Conservation (phyloP, 2,113 vertebrate genomes). For the Toxostoma redivivum region DNA sequence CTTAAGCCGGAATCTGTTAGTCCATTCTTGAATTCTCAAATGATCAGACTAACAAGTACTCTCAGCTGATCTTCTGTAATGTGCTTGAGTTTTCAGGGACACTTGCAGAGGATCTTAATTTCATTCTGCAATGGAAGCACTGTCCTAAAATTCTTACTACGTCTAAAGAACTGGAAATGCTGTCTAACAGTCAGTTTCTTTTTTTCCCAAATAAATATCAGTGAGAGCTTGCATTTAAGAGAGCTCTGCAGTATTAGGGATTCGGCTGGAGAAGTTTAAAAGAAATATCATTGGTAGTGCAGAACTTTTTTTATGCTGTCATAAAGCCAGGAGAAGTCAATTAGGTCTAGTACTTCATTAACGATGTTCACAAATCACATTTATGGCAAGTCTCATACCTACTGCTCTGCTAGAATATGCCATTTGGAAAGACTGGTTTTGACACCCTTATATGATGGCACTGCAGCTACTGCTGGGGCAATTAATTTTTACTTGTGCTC, state of each 20-base stretch:
- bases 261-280: slow-evolving; percentile 49
- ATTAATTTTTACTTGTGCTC: slow-evolving; percentile 78
- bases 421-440: slow-evolving; percentile 69
- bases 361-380: slow-evolving; percentile 78
- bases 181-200: background rate
- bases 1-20: background rate
- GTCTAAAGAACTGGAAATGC: background rate
- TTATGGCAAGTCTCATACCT: slow-evolving; percentile 67
- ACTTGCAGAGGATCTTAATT: background rate
- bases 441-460: slow-evolving; percentile 63
- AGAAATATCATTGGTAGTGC: slow-evolving; percentile 56
- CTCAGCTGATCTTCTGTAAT: background rate
- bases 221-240: background rate
- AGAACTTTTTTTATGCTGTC: slow-evolving; percentile 72
- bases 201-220: background rate
- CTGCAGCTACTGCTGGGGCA: slow-evolving; percentile 64
- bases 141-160: background rate
- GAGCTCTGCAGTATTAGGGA: slow-evolving; percentile 15
- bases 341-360: slow-evolving; percentile 78
- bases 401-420: slow-evolving; percentile 51
- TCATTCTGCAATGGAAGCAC: background rate
- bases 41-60: background rate
- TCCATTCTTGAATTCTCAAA: background rate
- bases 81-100: background rate
- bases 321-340: slow-evolving; percentile 76